These are phyloP conservation scores for Lordiphosa fenestrarum DNA, from an alignment of 2,888 invertebrate species.

Conservation along the genomic window DNA sequence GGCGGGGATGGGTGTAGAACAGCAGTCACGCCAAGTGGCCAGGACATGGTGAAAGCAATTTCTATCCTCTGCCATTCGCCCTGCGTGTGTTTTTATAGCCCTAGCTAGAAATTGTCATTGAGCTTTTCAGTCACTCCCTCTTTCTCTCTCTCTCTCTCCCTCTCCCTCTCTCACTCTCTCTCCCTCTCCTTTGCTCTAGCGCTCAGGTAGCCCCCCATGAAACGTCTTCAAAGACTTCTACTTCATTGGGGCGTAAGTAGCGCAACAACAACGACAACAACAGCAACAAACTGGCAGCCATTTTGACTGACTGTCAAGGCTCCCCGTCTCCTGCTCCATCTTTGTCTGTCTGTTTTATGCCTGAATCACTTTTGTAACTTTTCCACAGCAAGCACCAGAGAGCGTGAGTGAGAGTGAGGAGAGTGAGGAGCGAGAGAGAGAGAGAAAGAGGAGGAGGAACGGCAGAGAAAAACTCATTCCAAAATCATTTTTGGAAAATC, in stretches of 20 bases:
- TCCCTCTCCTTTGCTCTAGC: constrained; percentile 1
- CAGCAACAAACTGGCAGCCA: constrained; percentile 48
- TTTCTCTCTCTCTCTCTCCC: constrained; percentile 5
- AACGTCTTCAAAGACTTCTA: constrained; percentile 61
- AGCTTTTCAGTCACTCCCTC: constrained; percentile 21
- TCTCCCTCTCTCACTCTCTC: background rate
- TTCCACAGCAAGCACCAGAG: constrained; percentile 28
- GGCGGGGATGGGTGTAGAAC: background rate
- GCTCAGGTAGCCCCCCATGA: constrained; percentile 40
- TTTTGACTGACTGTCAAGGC: constrained; percentile 55
- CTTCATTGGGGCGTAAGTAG: constrained; percentile 45
- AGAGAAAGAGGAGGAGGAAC: constrained; percentile 31
- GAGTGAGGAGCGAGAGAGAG: constrained; percentile 6
- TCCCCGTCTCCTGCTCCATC: constrained; percentile 18
- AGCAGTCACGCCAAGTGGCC: constrained; percentile 29
- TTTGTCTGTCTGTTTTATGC: constrained; percentile 51
- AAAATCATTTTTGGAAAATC: constrained; percentile 71
- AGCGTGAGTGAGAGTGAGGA: constrained; percentile 25
- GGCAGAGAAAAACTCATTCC: constrained; percentile 57
- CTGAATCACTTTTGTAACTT: constrained; percentile 72
- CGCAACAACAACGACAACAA: constrained; percentile 16
- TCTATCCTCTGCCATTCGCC: constrained; percentile 29
- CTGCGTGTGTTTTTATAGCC: constrained; percentile 20
- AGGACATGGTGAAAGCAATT: constrained; percentile 37
- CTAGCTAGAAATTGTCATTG: constrained; percentile 52